phyloP scores from a whole-genome alignment of 2,113 vertebrate genomes.

The Tragulus kanchil region DNA sequence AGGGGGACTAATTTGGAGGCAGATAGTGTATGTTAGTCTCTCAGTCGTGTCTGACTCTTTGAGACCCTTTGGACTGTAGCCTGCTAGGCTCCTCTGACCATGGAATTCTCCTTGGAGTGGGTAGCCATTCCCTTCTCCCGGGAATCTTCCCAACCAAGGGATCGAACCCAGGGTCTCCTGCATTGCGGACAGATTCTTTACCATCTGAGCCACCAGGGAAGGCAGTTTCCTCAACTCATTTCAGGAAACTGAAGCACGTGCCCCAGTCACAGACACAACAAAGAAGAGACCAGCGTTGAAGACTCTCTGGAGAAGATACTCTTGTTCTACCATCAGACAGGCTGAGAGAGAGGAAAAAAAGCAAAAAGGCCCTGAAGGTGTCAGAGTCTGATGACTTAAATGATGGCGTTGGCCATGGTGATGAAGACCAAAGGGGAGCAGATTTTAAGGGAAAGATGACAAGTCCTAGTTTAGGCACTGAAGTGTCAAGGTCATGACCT shows the following conservation, averaged over 20 bases:
- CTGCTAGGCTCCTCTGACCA: not conserved
- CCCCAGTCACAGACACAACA: rapidly evolving
- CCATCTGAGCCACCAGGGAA: not conserved
- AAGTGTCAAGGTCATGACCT: conserved; percentile 24
- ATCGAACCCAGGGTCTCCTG: rapidly evolving
- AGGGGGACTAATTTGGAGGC: not conserved
- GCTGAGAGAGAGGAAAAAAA: not conserved
- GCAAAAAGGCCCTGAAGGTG: not conserved
- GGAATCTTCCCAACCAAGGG: not conserved
- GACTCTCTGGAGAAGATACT: rapidly evolving
- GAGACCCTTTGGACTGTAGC: rapidly evolving
- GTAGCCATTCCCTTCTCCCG: not conserved
- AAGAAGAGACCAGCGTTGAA: not conserved
- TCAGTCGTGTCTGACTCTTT: not conserved
- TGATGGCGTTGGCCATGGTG: not conserved
- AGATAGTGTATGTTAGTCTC: not conserved
- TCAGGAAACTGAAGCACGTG: not conserved
- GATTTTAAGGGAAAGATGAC: not conserved
- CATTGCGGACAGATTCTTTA: not conserved
- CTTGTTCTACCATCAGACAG: not conserved
- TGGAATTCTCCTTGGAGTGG: not conserved
- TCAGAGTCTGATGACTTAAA: not conserved
- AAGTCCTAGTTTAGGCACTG: conserved; percentile 9
- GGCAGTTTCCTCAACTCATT: not conserved
- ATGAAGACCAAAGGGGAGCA: not conserved